A percentile compares a stretch with the other conserved stretches of the same genome.
Conservation (phyloP, 1,140 invertebrate genomes). For the Babylonia areolata region DNA sequence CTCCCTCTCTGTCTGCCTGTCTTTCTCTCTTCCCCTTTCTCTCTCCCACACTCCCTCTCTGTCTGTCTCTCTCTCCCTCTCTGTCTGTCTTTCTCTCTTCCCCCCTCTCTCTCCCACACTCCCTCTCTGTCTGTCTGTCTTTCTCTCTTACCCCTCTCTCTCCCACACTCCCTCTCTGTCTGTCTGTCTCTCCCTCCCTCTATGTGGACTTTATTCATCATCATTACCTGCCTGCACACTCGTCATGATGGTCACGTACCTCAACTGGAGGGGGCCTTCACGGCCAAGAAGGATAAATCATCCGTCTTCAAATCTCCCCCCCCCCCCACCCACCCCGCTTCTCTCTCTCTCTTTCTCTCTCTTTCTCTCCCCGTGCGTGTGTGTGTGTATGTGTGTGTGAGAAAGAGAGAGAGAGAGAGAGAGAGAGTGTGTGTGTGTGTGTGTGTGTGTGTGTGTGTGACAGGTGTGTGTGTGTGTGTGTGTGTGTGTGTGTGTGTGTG, state of each 20-base stretch:
- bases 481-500: too few species aligned
- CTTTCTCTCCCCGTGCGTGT: neutral
- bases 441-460: too few species aligned
- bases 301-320: neutral
- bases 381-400: too few species aligned
- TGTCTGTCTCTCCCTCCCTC: neutral
- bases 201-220: too few species aligned
- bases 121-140: neutral
- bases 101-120: neutral
- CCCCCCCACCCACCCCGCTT: neutral
- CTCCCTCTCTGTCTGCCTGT: neutral
- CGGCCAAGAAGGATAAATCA: too few species aligned
- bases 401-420: too few species aligned
- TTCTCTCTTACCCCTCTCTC: slow-evolving; percentile 1
- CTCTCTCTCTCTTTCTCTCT: neutral
- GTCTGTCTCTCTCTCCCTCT: neutral
- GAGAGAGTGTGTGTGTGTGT: too few species aligned
- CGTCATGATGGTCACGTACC: too few species aligned
- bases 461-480: too few species aligned
- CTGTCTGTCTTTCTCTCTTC: neutral
- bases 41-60: neutral
- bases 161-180: neutral
- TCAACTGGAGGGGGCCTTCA: too few species aligned
- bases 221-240: neutral
- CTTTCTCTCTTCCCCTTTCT: neutral